Evolutionary conservation across 2,888 invertebrate genomes (phyloP).

Genomic region (Pinctada fucata): DNA sequence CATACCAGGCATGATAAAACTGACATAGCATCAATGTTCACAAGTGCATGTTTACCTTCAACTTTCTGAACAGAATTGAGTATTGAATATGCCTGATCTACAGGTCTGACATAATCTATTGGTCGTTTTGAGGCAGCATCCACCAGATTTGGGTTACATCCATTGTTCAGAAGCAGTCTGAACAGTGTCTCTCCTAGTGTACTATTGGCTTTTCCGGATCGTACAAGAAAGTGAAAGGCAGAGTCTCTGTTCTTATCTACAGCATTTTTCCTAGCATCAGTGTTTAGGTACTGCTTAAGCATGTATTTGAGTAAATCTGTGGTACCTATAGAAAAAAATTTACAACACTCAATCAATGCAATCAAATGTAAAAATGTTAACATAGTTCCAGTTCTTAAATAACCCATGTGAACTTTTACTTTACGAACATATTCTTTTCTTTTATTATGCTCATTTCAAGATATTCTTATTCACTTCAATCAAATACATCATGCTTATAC

Average conservation of each 20-base stretch:
- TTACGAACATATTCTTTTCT: no score
- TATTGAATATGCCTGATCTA: slow-evolving; percentile 38
- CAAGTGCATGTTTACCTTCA: slow-evolving; percentile 28
- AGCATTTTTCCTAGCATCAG: slow-evolving; percentile 34
- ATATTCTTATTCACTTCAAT: no score
- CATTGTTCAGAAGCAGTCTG: slow-evolving; percentile 43
- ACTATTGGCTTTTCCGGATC: slow-evolving; percentile 43
- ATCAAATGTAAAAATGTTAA: no score
- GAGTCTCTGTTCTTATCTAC: slow-evolving; percentile 43
- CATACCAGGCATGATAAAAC: no score
- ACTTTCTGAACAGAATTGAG: slow-evolving; percentile 31
- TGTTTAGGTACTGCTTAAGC: slow-evolving; percentile 31
- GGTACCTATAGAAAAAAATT: slow-evolving; percentile 25
- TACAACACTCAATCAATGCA: no score
- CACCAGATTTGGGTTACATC: slow-evolving; percentile 38
- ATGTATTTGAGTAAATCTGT: slow-evolving; percentile 40
- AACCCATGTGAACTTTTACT: no score
- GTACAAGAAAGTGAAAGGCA: slow-evolving; percentile 46
- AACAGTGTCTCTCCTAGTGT: slow-evolving; percentile 43
- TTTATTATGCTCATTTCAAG: no score
- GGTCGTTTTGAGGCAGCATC: slow-evolving; percentile 46
- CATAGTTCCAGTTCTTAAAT: no score
- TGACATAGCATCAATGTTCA: no score
- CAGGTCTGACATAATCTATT: slow-evolving; percentile 46
- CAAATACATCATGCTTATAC: no score